Conservation (phyloP, 1,140 invertebrate genomes). For the Drosophila teissieri region DNA sequence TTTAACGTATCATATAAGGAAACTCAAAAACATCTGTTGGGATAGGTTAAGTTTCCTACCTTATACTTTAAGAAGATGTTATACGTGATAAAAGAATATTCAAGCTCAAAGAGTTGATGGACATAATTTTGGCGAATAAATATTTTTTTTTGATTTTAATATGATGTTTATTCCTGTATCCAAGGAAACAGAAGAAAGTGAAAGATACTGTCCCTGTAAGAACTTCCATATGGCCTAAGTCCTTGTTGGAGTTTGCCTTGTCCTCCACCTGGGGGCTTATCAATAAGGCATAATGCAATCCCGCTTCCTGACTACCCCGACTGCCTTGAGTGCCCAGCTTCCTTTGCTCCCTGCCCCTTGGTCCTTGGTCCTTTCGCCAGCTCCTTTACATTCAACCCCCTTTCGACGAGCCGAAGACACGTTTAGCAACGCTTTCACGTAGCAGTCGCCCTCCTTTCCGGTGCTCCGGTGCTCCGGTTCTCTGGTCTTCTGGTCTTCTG, state of each 20-base stretch:
- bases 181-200: not conserved
- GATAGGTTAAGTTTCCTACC: no score
- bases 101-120: no score
- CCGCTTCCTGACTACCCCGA: slow-evolving; percentile 24
- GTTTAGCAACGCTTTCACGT: slow-evolving; percentile 74
- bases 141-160: no score
- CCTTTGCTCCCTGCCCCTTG: not conserved
- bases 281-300: slow-evolving; percentile 68
- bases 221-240: slow-evolving; percentile 5
- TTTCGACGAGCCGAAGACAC: slow-evolving; percentile 65
- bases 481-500: slow-evolving; percentile 6
- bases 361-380: not conserved
- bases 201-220: slow-evolving; percentile 1
- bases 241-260: not conserved
- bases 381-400: slow-evolving; percentile 16
- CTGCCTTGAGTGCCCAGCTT: slow-evolving; percentile 23
- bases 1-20: no score
- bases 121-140: no score
- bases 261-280: slow-evolving; percentile 32
- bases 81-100: no score
- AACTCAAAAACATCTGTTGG: no score
- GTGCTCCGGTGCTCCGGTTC: no score
- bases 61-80: no score
- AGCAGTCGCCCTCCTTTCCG: slow-evolving; percentile 5
- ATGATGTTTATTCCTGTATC: no score